These are phyloP conservation scores for Lepidochrysops patricia DNA, from an alignment of 2,888 invertebrate species.

Conservation along the genomic window DNA sequence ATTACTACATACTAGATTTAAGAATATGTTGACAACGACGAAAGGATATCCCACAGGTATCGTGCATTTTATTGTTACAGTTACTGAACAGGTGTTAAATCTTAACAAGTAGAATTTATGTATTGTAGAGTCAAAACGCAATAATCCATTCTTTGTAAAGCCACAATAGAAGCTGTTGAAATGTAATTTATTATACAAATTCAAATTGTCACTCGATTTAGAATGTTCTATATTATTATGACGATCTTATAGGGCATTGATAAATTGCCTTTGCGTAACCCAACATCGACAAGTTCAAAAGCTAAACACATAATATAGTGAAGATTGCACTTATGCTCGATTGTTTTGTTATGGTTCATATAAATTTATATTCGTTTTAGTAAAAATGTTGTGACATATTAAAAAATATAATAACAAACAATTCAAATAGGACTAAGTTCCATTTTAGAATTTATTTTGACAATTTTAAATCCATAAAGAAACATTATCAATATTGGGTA, in stretches of 20 bases:
- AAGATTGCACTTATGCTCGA: not conserved
- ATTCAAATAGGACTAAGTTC: no score
- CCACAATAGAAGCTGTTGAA: not conserved
- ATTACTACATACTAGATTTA: no score
- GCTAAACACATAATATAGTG: not conserved
- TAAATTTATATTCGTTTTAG: no score
- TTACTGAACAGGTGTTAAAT: not conserved
- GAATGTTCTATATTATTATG: not conserved
- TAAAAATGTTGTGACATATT: no score
- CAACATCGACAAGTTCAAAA: not conserved
- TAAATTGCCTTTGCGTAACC: conserved; percentile 6
- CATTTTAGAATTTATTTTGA: no score
- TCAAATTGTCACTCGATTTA: conserved; percentile 3
- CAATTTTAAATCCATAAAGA: no score
- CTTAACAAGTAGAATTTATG: not conserved
- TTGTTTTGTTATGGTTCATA: not conserved
- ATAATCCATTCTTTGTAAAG: not conserved
- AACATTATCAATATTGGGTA: no score
- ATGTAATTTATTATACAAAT: not conserved
- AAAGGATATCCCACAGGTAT: no score
- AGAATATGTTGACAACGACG: no score
- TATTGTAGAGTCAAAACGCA: not conserved
- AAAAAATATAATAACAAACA: no score
- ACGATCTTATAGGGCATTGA: not conserved
- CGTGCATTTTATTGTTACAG: no score